Evolutionary conservation across 2,113 vertebrate species (phyloP).

Genomic region (Sciurus niger): DNA sequence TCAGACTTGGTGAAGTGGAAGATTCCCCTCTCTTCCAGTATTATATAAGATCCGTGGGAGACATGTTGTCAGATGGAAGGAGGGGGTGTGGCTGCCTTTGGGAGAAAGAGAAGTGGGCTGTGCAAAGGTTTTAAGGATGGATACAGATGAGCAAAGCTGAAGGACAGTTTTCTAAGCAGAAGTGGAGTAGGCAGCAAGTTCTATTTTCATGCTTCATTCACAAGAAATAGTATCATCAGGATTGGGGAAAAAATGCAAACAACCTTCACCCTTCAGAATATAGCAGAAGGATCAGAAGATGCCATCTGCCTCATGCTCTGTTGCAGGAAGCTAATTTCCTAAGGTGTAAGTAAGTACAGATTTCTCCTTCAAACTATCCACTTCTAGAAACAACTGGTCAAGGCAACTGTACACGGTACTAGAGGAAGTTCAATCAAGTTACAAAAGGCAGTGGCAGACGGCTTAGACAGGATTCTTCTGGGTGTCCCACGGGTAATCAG

Average conservation of each 20-base stretch:
- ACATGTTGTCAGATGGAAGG: slow-evolving; percentile 13
- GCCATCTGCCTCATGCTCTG: slow-evolving; percentile 32
- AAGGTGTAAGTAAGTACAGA: slow-evolving; percentile 43
- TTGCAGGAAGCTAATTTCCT: slow-evolving; percentile 52
- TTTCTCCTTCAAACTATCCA: slow-evolving; percentile 20
- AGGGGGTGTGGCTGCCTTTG: neutral
- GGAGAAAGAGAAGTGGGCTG: slow-evolving; percentile 59
- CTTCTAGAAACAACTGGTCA: slow-evolving; percentile 47
- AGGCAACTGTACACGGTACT: neutral
- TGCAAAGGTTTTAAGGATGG: slow-evolving; percentile 35
- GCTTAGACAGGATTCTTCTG: neutral
- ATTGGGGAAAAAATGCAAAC: slow-evolving; percentile 55
- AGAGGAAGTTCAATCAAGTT: neutral
- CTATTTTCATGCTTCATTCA: slow-evolving; percentile 79
- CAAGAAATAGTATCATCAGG: slow-evolving; percentile 69
- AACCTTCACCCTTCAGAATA: slow-evolving; percentile 69
- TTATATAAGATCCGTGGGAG: slow-evolving; percentile 69
- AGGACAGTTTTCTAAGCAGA: slow-evolving; percentile 74
- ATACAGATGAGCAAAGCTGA: slow-evolving; percentile 45
- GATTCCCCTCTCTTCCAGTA: neutral
- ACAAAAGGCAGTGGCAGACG: neutral
- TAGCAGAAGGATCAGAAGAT: slow-evolving; percentile 54
- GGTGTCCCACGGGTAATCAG: neutral
- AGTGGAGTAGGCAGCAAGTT: slow-evolving; percentile 72
- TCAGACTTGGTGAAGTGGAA: neutral